Base-by-base conservation (phyloP, 2,888 invertebrate species). In the Scaptomyza polygonia region DNA sequence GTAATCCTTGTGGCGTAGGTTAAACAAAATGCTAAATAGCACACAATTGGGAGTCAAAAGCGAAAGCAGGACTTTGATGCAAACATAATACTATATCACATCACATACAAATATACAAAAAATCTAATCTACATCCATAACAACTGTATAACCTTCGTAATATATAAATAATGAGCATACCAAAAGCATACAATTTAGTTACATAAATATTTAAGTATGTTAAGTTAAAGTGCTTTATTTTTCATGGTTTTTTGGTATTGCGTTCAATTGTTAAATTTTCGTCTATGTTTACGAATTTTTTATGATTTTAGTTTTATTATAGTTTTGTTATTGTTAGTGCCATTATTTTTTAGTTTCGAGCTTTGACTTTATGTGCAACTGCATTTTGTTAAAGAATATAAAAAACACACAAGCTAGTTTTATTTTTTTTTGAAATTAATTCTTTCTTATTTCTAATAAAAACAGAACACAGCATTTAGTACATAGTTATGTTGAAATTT, bases 1-100 rank as follows among this genome's bases (percentile, higher is more conserved):
- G 52, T 77, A 83, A 73, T 86, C 67, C 63, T 63, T 67, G 57
- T 67, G 85, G 71, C 79, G 68, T 86, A 83, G 88, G 88, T 86
- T 83, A 88, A 88, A 80, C 55, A 54, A 77, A 58, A 62, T 77
- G 61, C 48, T 55, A 61, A 55, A 47, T 21, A 75, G 59, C 74
- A 63, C 59, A 63, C 40, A 57, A 30, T 36, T 52, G n/a, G 34
- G 39, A 18, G 43, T 12, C 47, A 52, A 39, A 7, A 34, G 51
- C 57, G 54, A 53, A 73, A 73, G 73, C 77, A 56, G 73, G 78
- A 67, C 62, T 59, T 73, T 77, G 55, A 79, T 63, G 62, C 49
- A 61, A 11, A 34, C 32, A 64, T 42, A 32, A 47, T 32, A n/a
- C 21, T 43, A 49, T 49, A 43, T 65, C 42, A 40, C 61, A 77